Percentiles rank a stretch among this genome's conserved stretches.
phyloP scores from a whole-genome alignment of 2,888 invertebrate genomes.

The Steinernema carpocapsae region DNA sequence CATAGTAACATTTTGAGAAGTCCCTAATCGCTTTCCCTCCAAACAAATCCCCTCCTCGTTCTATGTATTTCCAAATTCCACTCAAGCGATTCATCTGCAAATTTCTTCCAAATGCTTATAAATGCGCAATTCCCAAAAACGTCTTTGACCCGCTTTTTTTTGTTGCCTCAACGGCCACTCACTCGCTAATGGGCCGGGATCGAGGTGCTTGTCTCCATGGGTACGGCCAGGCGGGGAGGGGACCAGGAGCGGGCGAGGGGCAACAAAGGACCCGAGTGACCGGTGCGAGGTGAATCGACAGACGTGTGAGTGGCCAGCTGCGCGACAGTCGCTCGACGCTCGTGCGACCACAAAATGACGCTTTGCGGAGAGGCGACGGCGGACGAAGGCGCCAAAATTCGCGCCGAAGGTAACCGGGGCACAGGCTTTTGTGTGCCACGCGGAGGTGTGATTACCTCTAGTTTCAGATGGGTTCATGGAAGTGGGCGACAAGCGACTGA shows the following conservation, averaged over 20 bases:
- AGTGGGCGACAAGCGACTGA: constrained; percentile 61
- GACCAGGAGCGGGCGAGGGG: constrained; percentile 9
- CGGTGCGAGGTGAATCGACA: constrained; percentile 11
- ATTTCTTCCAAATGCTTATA: too few relatives aligned
- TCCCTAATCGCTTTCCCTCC: too few relatives aligned
- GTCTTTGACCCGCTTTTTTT: too few relatives aligned
- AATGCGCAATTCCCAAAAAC: too few relatives aligned
- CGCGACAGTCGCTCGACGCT: constrained; percentile 27
- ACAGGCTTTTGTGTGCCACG: not conserved
- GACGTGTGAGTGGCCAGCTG: constrained; percentile 13
- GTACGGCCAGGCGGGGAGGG: constrained; percentile 24
- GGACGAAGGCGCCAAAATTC: not conserved
- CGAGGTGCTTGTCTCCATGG: not conserved
- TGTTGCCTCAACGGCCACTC: too few relatives aligned
- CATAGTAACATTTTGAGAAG: too few relatives aligned
- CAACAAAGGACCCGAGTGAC: constrained; percentile 29
- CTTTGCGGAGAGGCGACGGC: constrained; percentile 5
- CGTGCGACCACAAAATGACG: constrained; percentile 20
- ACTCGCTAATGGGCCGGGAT: too few relatives aligned
- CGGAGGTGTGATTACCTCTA: constrained; percentile 7
- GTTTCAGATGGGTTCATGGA: constrained; percentile 65
- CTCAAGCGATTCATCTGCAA: too few relatives aligned
- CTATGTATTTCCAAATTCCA: too few relatives aligned
- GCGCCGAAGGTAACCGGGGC: constrained; percentile 23
- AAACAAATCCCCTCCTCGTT: too few relatives aligned